These are phyloP conservation scores for Bucco capensis DNA, from an alignment of 2,113 vertebrate species.

Conservation along the genomic window DNA sequence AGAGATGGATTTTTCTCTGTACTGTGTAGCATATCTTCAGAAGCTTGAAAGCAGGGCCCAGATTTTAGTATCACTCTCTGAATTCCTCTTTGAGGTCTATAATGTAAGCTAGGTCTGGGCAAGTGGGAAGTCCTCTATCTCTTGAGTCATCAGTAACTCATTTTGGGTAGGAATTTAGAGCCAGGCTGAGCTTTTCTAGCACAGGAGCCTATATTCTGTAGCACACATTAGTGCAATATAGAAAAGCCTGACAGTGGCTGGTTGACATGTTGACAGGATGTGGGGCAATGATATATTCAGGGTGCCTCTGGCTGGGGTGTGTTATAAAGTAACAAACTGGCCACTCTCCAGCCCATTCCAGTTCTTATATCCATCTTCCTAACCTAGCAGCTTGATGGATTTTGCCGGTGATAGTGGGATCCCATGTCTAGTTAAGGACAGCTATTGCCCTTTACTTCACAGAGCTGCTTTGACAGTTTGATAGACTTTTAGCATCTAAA, in stretches of 20 bases:
- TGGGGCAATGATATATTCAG: neutral
- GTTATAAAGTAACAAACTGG: neutral
- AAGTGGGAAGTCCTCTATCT: neutral
- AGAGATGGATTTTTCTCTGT: neutral
- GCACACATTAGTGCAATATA: neutral
- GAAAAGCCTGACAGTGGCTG: neutral
- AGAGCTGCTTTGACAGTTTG: neutral
- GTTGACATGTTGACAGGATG: neutral
- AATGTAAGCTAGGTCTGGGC: neutral
- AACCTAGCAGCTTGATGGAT: neutral
- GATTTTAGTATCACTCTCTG: neutral
- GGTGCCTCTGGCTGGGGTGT: neutral
- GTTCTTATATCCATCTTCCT: neutral
- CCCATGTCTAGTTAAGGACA: neutral
- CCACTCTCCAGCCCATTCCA: neutral
- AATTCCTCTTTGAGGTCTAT: neutral
- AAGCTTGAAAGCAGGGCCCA: neutral
- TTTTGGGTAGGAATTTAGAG: neutral
- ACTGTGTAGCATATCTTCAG: neutral
- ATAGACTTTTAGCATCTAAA: neutral
- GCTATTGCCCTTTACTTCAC: neutral
- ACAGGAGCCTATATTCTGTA: neutral
- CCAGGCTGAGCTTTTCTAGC: neutral
- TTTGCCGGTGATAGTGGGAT: neutral
- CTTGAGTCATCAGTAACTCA: neutral